These are phyloP conservation scores for Coleophora flavipennella DNA, from an alignment of 2,888 invertebrate species.

Conservation along the genomic window DNA sequence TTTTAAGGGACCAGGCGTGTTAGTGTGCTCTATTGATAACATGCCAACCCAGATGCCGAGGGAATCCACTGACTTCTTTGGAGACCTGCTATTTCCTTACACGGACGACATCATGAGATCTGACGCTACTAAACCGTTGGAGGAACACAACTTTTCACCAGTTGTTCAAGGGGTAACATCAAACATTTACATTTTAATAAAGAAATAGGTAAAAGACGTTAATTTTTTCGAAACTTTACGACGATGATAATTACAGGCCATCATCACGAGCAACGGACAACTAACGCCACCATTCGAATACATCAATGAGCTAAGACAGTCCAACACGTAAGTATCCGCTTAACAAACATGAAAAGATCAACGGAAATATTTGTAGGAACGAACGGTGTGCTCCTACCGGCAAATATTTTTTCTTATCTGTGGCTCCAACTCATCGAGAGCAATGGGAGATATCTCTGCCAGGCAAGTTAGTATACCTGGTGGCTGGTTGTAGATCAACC, in stretches of 20 bases:
- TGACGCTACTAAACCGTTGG: constrained; percentile 84
- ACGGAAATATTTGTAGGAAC: no score
- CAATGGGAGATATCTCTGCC: no score
- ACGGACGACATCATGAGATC: constrained; percentile 89
- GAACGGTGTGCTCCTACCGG: no score
- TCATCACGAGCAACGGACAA: constrained; percentile 95
- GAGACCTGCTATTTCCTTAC: constrained; percentile 91
- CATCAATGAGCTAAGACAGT: constrained; percentile 88
- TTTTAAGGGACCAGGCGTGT: constrained; percentile 95
- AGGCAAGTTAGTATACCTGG: no score
- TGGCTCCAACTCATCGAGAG: no score
- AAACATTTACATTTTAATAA: no score
- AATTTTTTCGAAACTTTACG: no score
- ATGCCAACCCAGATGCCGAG: constrained; percentile 99
- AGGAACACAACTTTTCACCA: constrained; percentile 82
- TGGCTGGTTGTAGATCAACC: no score
- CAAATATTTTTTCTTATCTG: no score
- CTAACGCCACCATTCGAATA: constrained; percentile 95
- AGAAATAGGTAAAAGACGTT: no score
- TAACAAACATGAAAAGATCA: no score
- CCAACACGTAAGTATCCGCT: constrained; percentile 66
- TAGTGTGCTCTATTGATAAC: constrained; percentile 99
- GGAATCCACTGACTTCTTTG: constrained; percentile 98
- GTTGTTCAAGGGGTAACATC: constrained; percentile 76
- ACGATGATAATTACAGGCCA: constrained; percentile 75